Conservation (phyloP, 2,113 vertebrate genomes). For the Zosterops hypoxanthus region DNA sequence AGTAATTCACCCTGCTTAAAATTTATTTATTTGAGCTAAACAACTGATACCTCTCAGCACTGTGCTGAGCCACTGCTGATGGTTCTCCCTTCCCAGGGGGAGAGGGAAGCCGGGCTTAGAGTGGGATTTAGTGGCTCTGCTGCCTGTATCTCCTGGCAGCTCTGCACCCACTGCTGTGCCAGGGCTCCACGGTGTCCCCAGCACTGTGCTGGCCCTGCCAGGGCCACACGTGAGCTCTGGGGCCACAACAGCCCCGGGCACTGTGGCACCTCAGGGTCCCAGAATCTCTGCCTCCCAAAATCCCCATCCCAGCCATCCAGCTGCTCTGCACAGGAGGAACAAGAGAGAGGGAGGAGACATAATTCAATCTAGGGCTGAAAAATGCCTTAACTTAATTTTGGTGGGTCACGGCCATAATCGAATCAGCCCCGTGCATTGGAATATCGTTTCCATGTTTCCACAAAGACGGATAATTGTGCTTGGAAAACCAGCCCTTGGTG, state of each 20-base stretch:
- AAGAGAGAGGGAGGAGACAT: neutral
- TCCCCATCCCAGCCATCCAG: neutral
- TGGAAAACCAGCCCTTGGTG: neutral
- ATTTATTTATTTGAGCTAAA: neutral
- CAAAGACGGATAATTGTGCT: neutral
- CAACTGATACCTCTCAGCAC: neutral
- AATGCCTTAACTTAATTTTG: constrained; percentile 43
- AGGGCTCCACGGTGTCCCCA: neutral
- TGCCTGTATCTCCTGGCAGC: constrained; percentile 6
- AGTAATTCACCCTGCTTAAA: neutral
- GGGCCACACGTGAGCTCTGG: fast-evolving
- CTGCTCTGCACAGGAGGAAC: neutral
- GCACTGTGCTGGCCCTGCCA: fast-evolving
- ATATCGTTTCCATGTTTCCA: constrained; percentile 36
- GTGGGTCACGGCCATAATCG: constrained; percentile 30
- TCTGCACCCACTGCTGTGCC: neutral
- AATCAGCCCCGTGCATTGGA: neutral
- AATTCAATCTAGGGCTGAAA: constrained; percentile 31
- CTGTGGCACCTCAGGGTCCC: neutral
- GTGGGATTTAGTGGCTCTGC: neutral
- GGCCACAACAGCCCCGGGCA: neutral
- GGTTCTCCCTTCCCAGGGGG: neutral
- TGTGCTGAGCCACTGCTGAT: neutral
- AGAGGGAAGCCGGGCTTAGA: neutral
- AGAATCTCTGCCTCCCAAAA: neutral